A percentile compares a stretch with the other conserved stretches of the same genome.
Evolutionary conservation across 2,113 vertebrate species (phyloP).

Genomic region (Elaphurus davidianus): DNA sequence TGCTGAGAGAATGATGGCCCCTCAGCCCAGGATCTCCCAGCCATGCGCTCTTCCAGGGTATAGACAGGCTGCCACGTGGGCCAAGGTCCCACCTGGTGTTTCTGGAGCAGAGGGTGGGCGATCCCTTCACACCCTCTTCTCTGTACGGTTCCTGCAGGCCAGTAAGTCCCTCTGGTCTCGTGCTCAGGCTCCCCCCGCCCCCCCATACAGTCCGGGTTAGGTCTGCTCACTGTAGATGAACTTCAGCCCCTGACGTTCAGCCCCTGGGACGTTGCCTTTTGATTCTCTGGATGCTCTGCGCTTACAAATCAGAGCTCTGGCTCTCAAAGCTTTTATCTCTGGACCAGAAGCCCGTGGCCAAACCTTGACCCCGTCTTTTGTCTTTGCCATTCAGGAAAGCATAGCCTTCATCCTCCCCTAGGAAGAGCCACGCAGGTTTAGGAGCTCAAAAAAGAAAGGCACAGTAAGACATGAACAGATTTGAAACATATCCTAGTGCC

Average conservation of each 20-base stretch:
- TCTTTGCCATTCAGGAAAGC: neutral
- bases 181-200: accelerated
- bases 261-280: neutral
- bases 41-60: accelerated
- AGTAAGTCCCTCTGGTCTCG: neutral
- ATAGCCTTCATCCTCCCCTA: neutral
- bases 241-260: neutral
- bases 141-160: accelerated
- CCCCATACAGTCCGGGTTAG: neutral
- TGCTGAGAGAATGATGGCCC: neutral
- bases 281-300: neutral
- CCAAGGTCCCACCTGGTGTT: neutral
- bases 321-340: neutral
- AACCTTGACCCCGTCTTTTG: neutral
- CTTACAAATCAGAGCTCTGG: neutral
- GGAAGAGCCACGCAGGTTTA: neutral
- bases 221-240: neutral
- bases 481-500: neutral
- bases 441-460: neutral
- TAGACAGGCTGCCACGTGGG: too few relatives aligned
- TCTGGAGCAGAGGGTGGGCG: accelerated
- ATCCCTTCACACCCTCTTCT: neutral
- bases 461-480: neutral
- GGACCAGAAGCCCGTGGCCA: neutral
- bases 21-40: neutral